phyloP scores from a whole-genome alignment of 2,797 vertebrate genomes.

The Oreochromis mossambicus region DNA sequence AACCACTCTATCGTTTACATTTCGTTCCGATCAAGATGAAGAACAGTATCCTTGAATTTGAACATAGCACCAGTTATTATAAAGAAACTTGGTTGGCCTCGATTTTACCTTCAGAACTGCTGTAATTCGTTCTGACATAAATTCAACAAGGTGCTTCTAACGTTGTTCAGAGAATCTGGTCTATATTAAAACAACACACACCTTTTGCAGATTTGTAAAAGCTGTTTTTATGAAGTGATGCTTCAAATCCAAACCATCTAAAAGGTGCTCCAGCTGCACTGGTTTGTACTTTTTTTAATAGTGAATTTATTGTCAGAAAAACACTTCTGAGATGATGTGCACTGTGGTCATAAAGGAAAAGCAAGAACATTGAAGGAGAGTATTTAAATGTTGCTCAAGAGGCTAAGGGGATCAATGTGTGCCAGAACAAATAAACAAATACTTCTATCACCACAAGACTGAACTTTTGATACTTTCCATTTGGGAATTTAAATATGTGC shows the following conservation, averaged over 20 bases:
- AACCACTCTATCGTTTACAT: neutral
- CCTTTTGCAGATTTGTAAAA: neutral
- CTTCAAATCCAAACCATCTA: neutral
- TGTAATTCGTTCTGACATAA: neutral
- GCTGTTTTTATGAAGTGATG: neutral
- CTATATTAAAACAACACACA: neutral
- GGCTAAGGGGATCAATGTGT: neutral
- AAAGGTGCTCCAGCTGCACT: neutral
- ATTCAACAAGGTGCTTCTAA: neutral
- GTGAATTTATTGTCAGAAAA: neutral
- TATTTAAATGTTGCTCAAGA: neutral
- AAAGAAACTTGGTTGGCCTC: neutral
- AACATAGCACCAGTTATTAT: neutral
- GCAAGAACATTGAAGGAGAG: neutral
- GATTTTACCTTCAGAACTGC: neutral
- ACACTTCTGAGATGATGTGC: neutral
- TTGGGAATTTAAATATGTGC: neutral
- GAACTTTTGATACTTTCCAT: neutral
- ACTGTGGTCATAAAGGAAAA: neutral
- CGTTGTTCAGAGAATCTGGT: neutral
- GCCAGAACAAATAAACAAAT: neutral
- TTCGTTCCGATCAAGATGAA: neutral
- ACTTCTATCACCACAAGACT: neutral
- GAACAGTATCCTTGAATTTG: neutral
- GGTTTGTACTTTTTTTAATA: neutral